These are phyloP conservation scores for Catamblyrhynchus diadema DNA, from an alignment of 2,797 vertebrate genomes.

Conservation along the genomic window DNA sequence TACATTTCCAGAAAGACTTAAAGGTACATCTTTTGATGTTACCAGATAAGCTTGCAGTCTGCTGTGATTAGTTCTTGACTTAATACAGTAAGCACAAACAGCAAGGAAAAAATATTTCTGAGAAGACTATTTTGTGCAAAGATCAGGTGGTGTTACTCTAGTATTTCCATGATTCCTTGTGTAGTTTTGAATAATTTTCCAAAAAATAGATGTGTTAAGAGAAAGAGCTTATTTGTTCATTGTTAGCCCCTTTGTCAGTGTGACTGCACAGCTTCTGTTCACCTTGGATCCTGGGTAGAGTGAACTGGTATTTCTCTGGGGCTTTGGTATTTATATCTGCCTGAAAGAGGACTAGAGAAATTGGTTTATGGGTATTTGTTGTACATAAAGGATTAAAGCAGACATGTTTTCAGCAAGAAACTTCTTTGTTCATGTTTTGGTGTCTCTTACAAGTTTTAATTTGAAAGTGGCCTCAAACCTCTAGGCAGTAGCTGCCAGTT, in stretches of 20 bases:
- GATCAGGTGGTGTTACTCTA: background rate
- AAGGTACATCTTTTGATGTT: background rate
- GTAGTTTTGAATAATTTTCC: background rate
- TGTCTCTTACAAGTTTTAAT: background rate
- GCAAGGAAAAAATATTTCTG: background rate
- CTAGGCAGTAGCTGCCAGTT: background rate
- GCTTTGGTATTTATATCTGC: background rate
- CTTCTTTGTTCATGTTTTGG: background rate
- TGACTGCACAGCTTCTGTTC: background rate
- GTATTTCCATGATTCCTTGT: background rate
- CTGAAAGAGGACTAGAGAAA: background rate
- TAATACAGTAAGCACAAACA: background rate
- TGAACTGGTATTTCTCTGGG: accelerated
- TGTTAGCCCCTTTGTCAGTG: background rate
- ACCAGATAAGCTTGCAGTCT: background rate
- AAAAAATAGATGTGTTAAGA: background rate
- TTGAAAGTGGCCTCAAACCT: background rate
- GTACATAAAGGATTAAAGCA: background rate
- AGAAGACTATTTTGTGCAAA: background rate
- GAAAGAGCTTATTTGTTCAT: background rate
- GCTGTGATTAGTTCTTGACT: background rate
- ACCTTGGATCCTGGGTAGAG: background rate
- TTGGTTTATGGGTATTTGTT: background rate
- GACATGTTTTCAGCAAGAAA: background rate
- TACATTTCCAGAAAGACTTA: background rate